A percentile compares a stretch with the other conserved stretches of the same genome.
Evolutionary conservation across 2,888 invertebrate species (phyloP).

Genomic region (Campoletis raptor): DNA sequence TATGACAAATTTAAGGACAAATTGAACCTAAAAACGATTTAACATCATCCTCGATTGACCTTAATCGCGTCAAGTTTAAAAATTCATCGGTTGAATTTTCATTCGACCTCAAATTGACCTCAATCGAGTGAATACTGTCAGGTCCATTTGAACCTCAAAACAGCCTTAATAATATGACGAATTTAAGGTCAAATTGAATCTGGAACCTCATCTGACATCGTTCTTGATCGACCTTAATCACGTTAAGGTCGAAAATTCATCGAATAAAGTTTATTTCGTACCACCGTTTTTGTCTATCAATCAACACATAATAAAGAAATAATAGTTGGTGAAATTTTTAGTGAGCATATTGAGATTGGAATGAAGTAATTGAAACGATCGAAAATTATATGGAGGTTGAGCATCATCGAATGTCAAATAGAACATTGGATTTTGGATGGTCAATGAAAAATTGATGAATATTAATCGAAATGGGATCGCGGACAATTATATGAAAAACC

Average conservation of each 20-base stretch:
- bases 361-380: neutral
- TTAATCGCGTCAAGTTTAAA: too few relatives aligned
- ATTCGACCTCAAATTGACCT: neutral
- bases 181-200: too few relatives aligned
- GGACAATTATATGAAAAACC: neutral
- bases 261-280: neutral
- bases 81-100: too few relatives aligned
- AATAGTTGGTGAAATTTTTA: neutral
- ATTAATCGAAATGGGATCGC: neutral
- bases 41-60: too few relatives aligned
- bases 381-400: neutral
- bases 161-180: too few relatives aligned
- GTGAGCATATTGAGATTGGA: neutral
- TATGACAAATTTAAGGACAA: too few relatives aligned
- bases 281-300: neutral
- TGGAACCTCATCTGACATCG: too few relatives aligned
- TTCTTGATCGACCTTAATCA: neutral
- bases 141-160: too few relatives aligned
- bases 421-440: neutral
- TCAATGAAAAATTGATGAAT: slow-evolving; percentile 2
- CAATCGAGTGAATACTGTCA: too few relatives aligned
- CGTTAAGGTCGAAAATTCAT: neutral
- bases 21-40: too few relatives aligned
- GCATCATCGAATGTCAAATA: neutral
- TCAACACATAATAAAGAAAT: too few relatives aligned